A percentile compares a stretch with the other conserved stretches of the same genome.
phyloP scores from a whole-genome alignment of 2,113 vertebrate genomes.

The Oreocharis arfaki region DNA sequence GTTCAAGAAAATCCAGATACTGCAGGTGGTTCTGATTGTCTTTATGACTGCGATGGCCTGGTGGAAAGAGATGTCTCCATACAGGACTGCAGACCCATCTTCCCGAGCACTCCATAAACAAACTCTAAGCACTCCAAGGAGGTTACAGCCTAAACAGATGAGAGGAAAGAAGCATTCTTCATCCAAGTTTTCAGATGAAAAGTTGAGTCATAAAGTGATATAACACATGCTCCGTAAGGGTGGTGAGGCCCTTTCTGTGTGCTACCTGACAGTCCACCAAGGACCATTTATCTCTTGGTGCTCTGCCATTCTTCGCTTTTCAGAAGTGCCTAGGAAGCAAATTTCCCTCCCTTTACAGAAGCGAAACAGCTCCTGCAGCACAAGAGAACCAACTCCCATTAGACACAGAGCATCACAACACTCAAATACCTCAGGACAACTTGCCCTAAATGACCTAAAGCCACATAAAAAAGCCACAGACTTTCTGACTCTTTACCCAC shows the following conservation, averaged over 20 bases:
- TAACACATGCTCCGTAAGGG: not conserved
- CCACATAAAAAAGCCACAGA: not conserved
- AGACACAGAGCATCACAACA: not conserved
- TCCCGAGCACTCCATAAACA: not conserved
- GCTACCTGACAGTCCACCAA: not conserved
- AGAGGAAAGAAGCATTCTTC: not conserved
- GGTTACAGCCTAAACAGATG: not conserved
- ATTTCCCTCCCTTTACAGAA: not conserved
- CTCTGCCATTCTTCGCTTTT: not conserved
- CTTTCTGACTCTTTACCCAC: not conserved
- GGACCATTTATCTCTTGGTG: not conserved
- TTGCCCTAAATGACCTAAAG: not conserved
- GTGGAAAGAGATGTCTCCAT: not conserved
- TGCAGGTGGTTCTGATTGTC: not conserved
- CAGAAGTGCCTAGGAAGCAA: not conserved
- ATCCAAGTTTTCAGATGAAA: not conserved
- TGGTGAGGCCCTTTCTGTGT: not conserved
- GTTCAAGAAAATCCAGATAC: not conserved
- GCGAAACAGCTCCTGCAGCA: not conserved
- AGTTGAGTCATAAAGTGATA: not conserved
- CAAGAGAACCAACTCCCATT: not conserved
- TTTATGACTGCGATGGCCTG: not conserved
- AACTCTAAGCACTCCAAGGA: not conserved
- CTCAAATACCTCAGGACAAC: not conserved
- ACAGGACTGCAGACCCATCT: not conserved